phyloP scores from a whole-genome alignment of 1,140 invertebrate genomes.

The Leptonema lineaticorne region DNA sequence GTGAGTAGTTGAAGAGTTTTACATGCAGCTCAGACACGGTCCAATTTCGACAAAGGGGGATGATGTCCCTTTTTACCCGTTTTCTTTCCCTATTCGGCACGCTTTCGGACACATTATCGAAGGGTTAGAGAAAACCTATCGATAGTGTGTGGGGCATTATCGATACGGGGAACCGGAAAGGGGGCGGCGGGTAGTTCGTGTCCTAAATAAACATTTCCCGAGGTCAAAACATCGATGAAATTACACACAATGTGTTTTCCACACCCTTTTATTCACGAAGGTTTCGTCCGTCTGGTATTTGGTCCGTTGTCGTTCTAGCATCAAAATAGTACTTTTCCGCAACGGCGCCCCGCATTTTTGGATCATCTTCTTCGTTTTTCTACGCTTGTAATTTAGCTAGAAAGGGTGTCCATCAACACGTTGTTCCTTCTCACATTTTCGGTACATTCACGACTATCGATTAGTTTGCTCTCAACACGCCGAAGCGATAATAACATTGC shows the following conservation, averaged over 20 bases:
- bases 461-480: no score
- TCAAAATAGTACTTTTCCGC: not conserved
- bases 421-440: not conserved
- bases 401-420: not conserved
- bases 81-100: not conserved
- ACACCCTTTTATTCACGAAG: no score
- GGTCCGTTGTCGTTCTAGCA: not conserved
- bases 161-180: not conserved
- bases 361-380: not conserved
- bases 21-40: not conserved
- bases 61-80: not conserved
- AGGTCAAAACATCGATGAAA: slow-evolving; percentile 18
- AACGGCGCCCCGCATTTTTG: not conserved
- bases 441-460: no score
- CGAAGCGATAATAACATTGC: no score
- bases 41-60: not conserved
- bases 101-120: not conserved
- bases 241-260: not conserved
- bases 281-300: no score
- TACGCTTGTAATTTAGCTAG: not conserved
- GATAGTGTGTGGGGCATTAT: not conserved
- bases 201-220: slow-evolving; percentile 15
- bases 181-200: not conserved
- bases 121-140: not conserved
- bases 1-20: no score